Conservation (phyloP, 2,888 invertebrate genomes). For the Cyrtodaria siliqua region DNA sequence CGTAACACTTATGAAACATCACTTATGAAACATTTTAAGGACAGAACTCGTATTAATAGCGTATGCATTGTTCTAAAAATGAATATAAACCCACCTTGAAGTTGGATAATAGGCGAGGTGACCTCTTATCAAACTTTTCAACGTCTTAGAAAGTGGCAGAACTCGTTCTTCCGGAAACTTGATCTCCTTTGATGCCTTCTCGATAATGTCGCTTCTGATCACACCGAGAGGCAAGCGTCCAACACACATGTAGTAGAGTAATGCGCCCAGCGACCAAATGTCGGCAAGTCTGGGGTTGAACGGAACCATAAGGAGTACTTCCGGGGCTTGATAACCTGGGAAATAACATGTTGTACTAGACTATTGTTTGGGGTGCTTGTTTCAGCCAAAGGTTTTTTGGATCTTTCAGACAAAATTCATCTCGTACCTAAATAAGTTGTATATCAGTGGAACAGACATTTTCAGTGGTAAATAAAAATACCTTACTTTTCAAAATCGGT, state of each 20-base stretch:
- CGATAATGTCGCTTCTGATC: conserved; percentile 66
- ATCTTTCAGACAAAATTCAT: too few species aligned
- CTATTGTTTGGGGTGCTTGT: too few species aligned
- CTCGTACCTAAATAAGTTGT: too few species aligned
- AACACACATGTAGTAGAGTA: conserved; percentile 78
- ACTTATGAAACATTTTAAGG: too few species aligned
- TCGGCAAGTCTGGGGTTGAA: conserved; percentile 79
- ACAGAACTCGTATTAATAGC: too few species aligned
- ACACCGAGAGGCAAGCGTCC: conserved; percentile 77
- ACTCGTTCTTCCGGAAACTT: conserved; percentile 66
- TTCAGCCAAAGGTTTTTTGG: too few species aligned
- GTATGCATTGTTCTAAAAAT: too few species aligned
- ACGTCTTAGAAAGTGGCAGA: conserved; percentile 63
- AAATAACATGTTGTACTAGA: too few species aligned
- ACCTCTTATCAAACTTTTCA: conserved; percentile 76
- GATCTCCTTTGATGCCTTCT: conserved; percentile 64
- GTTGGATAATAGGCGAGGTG: conserved; percentile 75
- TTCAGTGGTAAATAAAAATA: too few species aligned
- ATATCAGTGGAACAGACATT: too few species aligned
- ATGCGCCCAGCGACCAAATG: conserved; percentile 80
- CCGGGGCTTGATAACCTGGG: conserved; percentile 78
- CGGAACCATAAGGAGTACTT: conserved; percentile 71
- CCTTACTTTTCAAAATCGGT: too few species aligned
- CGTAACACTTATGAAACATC: too few species aligned
- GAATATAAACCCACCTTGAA: conserved; percentile 69